Conservation (phyloP, 2,888 invertebrate species). For the Tipula confusa region DNA sequence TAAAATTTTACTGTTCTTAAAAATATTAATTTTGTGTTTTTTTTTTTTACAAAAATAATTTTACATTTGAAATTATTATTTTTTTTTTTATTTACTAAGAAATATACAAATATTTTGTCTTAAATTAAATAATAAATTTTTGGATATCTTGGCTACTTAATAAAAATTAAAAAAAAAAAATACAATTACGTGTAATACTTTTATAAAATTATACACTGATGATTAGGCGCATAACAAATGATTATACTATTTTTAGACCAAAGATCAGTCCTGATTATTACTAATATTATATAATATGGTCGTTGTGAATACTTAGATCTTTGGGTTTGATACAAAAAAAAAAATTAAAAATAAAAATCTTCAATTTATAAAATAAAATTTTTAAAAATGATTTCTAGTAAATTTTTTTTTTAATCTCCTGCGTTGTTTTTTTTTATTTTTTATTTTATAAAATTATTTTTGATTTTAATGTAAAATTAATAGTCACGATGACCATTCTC, state of each 20-base stretch:
- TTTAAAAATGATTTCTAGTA: conserved; percentile 3
- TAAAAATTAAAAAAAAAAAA: not conserved
- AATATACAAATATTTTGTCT: conserved; percentile 20
- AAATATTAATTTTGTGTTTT: not conserved
- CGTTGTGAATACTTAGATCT: not conserved
- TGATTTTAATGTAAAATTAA: conserved; percentile 20
- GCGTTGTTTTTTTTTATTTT: not conserved
- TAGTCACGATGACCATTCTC: conserved; percentile 25
- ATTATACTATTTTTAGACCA: not conserved
- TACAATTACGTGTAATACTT: not conserved
- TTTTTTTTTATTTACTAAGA: not conserved
- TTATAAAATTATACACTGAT: not conserved
- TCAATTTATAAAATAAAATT: conserved; percentile 5
- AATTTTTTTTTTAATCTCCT: conserved; percentile 8
- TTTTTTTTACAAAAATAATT: conserved; percentile 12
- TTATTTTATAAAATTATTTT: conserved; percentile 7
- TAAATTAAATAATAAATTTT: conserved; percentile 21
- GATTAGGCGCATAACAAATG: not conserved
- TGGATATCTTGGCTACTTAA: not conserved
- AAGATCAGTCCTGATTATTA: not conserved
- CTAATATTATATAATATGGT: not conserved
- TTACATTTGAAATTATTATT: not conserved
- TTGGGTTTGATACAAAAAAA: not conserved
- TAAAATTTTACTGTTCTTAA: not conserved
- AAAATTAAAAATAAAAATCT: no score